Base-by-base conservation (phyloP, 2,888 invertebrate genomes). In the Megastigmus dorsalis region DNA sequence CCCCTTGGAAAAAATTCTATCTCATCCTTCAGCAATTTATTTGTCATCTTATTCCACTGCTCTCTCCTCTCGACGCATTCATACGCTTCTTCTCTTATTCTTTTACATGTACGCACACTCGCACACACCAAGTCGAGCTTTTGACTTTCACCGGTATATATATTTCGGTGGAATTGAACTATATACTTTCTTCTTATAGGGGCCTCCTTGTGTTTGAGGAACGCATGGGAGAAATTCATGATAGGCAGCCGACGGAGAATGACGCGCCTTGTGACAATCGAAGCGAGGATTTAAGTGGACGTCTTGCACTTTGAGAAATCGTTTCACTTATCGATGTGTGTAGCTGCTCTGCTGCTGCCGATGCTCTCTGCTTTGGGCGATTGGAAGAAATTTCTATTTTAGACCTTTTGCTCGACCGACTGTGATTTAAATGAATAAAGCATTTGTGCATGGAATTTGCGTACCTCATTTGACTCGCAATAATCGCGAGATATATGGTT, bases 151-250 rank as follows among this genome's bases (percentile, higher is more conserved):
- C 33, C 33, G 23, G 33, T 23, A n/a, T n/a, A n/a, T n/a, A n/a
- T n/a, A 45, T 43, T 55, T 28, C n/a, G n/a, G 5, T 41, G 30
- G 28, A 67, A 60, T 60, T 43, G 28, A 52, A 52, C n/a, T 28
- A n/a, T n/a, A n/a, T n/a, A 52, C 41, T 60, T 68, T 7, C 10
- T 13, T 45, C n/a, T 66, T 70, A n/a, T 10, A 75, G 74, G 30
- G 54, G 54, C 10, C 65, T 75, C 45, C 45, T 48, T 36, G 60
- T n/a, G 18, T 54, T 66, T 5, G 70, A 70, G 28, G 9, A 45
- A 6, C 23, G 65, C 36, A 60, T n/a, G 54, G 38, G 57, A 59
- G 65, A 60, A 60, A 59, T 28, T 36, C 36, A 65, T 45, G 74
- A 59, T 26, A 36, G 60, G 13, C 60, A 69, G 43, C 33, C 18